Evolutionary conservation across 2,888 invertebrate species (phyloP), one percentile per base, ranked within the genome.

Genomic region (Drosophila koepferae): DNA sequence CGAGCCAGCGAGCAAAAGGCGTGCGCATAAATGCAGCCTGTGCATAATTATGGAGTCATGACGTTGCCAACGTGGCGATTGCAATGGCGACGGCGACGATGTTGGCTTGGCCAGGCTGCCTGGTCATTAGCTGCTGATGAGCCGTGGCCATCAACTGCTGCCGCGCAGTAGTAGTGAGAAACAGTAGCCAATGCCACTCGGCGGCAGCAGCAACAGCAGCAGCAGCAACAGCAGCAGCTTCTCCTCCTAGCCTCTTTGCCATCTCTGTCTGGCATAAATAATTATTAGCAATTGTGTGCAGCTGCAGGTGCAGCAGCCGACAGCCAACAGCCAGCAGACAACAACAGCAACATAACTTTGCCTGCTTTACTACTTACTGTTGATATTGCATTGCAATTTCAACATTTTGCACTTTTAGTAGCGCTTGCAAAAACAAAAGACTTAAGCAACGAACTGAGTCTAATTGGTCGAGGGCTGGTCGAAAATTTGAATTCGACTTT

Each of bases 271-370:
- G 53, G 41, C 90, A 91, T 91, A 90, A 88, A 91, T 91, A 88
- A 88, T 88, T 88, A 91, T 91, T 88, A 76, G 90, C 91, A 88
- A 88, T 90, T 88, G 87, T 91, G 79, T 91, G 87, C 87, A 87
- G 87, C 91, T 87, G 91, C 87, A 87, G 86, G 91, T 87, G 87
- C 87, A 87, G 86, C 89, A 77, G 75, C 70, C 74, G 43, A 43
- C 62, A 28, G 20, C 20, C 72, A 54, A 36, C 61, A 59, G 43
- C 7, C 53, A 56, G 55, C 34, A 34, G 9, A 1, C 72, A 55
- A 36, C 61, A 53, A 41, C 76, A 75, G 56, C 63, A 77, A 68
- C 82, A 75, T 77, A 73, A 69, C 69, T 84, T 81, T 77, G 74
- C 67, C 79, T 79, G 77, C 75, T 88, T 89, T 72, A 73, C 74